phyloP scores from a whole-genome alignment of 2,888 invertebrate species.

The Cerastis leucographa region DNA sequence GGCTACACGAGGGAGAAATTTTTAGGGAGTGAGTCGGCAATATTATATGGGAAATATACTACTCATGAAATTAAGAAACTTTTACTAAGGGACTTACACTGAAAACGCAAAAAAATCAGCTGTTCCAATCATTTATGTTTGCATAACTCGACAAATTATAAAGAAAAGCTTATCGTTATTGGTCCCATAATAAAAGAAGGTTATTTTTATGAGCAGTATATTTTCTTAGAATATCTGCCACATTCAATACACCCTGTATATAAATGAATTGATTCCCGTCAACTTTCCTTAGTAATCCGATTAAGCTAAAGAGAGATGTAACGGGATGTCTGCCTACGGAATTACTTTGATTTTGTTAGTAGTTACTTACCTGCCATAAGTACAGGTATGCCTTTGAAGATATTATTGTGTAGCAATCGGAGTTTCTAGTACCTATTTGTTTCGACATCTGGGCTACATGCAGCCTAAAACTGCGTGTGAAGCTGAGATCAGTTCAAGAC shows the following conservation, averaged over 20 bases:
- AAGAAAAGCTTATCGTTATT: background rate
- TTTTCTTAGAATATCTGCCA: background rate
- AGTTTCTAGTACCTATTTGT: background rate
- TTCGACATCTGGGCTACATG: background rate
- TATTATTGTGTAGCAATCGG: background rate
- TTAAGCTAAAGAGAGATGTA: conserved; percentile 84
- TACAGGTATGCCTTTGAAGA: conserved; percentile 1
- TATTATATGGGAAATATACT: background rate
- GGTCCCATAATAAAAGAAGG: background rate
- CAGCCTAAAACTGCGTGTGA: background rate
- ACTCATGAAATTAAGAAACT: background rate
- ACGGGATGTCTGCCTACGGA: conserved; percentile 71
- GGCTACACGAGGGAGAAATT: background rate
- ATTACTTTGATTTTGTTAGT: conserved; percentile 58
- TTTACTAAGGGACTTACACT: background rate
- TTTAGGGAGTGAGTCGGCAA: background rate
- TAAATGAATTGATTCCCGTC: conserved; percentile 84
- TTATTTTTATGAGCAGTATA: background rate
- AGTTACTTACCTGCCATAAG: background rate
- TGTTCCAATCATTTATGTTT: background rate
- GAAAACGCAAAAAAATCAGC: background rate
- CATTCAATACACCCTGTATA: conserved; percentile 40
- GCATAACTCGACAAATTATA: background rate
- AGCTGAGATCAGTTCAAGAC: background rate
- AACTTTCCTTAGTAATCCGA: conserved; percentile 84